Conservation (phyloP, 2,113 vertebrate species). For the Calyptommatus sinebrachiatus region DNA sequence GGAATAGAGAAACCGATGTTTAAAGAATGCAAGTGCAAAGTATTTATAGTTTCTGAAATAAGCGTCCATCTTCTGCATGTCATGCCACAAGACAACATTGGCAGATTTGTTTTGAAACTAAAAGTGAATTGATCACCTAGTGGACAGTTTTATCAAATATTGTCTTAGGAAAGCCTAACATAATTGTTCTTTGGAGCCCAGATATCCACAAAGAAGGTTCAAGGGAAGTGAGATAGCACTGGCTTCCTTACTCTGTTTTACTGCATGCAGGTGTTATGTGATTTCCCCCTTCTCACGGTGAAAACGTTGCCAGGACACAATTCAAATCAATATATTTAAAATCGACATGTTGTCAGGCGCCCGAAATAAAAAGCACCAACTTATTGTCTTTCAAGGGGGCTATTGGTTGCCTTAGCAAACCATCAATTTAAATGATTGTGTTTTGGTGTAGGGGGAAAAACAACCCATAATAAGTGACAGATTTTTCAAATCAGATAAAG, state of each 20-base stretch:
- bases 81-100: background rate
- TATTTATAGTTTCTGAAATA: background rate
- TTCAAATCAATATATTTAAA: constrained; percentile 67
- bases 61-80: background rate
- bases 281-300: constrained; percentile 28
- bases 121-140: background rate
- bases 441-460: constrained; percentile 49
- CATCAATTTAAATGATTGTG: constrained; percentile 84
- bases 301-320: constrained; percentile 64
- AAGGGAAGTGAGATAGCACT: background rate
- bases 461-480: constrained; percentile 88
- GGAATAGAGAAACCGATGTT: constrained; percentile 10
- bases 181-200: background rate
- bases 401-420: constrained; percentile 66
- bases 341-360: constrained; percentile 65
- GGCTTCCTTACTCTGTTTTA: constrained; percentile 23
- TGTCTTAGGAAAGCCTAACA: background rate
- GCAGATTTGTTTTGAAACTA: background rate
- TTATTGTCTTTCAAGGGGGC: constrained; percentile 59
- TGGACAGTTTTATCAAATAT: background rate
- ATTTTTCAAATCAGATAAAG: constrained; percentile 95
- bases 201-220: fast-evolving
- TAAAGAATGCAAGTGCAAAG: background rate
- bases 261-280: constrained; percentile 46
- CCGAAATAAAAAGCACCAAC: constrained; percentile 59